Conservation (phyloP, 2,888 invertebrate genomes). For the Sarcophaga variegata region DNA sequence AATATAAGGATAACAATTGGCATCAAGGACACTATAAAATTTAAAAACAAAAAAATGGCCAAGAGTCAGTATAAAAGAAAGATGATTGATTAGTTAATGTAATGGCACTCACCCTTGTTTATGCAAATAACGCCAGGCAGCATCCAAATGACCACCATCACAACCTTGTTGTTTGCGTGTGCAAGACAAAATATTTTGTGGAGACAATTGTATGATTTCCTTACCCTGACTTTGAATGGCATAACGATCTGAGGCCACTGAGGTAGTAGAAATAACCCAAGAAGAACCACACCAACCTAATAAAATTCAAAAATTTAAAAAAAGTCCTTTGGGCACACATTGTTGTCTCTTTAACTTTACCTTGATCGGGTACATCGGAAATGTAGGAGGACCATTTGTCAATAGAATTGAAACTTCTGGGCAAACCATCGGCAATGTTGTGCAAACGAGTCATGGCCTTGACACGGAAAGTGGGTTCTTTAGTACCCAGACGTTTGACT, state of each 20-base stretch:
- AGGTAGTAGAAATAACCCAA: slow-evolving; percentile 95
- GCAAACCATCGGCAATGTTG: slow-evolving; percentile 82
- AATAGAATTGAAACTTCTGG: slow-evolving; percentile 89
- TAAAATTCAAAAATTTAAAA: background rate
- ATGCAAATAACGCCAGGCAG: slow-evolving; percentile 94
- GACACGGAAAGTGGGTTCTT: slow-evolving; percentile 80
- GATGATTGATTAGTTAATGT: too few relatives aligned
- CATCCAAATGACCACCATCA: slow-evolving; percentile 93
- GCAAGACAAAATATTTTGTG: slow-evolving; percentile 94
- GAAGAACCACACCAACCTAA: slow-evolving; percentile 90
- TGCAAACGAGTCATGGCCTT: slow-evolving; percentile 80
- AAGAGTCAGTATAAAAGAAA: too few relatives aligned
- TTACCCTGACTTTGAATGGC: slow-evolving; percentile 92
- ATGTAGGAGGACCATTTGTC: slow-evolving; percentile 89
- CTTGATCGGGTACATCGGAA: slow-evolving; percentile 87
- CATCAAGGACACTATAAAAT: slow-evolving; percentile 88
- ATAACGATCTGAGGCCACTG: slow-evolving; percentile 90
- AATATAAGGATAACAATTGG: slow-evolving; percentile 92
- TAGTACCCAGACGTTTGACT: slow-evolving; percentile 87
- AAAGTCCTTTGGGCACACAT: background rate
- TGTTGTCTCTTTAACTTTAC: slow-evolving; percentile 82
- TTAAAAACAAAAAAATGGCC: background rate
- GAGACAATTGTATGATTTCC: slow-evolving; percentile 88
- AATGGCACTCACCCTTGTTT: slow-evolving; percentile 85
- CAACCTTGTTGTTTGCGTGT: slow-evolving; percentile 92